phyloP scores from a whole-genome alignment of 2,797 vertebrate genomes.

The Gephyroberyx darwinii region DNA sequence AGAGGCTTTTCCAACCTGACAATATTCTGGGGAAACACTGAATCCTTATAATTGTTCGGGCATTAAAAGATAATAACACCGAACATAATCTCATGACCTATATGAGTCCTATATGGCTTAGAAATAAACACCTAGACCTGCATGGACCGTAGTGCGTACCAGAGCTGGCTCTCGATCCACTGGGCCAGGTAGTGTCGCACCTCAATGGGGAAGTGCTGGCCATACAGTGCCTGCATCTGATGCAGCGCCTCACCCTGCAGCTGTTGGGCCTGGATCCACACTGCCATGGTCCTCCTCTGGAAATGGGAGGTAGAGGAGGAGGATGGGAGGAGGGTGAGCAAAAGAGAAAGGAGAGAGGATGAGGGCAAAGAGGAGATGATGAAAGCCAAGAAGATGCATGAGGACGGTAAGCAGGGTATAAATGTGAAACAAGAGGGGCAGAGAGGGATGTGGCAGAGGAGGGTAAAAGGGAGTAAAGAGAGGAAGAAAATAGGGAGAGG shows the following conservation, averaged over 20 bases:
- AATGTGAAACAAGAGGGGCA: not conserved
- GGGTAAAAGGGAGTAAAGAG: too few species aligned
- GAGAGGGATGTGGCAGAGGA: not conserved
- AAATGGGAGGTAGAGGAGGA: not conserved
- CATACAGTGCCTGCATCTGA: conserved; percentile 94
- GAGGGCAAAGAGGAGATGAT: too few species aligned
- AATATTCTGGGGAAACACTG: too few species aligned
- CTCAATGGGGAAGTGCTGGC: conserved; percentile 96
- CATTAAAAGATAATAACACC: too few species aligned
- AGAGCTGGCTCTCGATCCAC: conserved; percentile 93
- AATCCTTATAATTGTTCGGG: too few species aligned
- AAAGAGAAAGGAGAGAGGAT: not conserved
- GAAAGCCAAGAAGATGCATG: too few species aligned
- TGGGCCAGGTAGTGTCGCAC: conserved; percentile 95
- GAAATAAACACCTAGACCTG: conserved; percentile 3
- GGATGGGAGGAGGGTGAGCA: not conserved
- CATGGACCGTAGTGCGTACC: conserved; percentile 78
- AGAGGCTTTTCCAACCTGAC: too few species aligned
- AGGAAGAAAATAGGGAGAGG: too few species aligned
- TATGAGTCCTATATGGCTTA: not conserved
- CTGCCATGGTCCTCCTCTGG: conserved; percentile 83
- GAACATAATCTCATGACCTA: not conserved
- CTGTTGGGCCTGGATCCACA: conserved; percentile 97
- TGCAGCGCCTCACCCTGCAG: conserved; percentile 92
- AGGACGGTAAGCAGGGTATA: not conserved